phyloP scores from a whole-genome alignment of 2,113 vertebrate genomes.

The Etheostoma spectabile region DNA sequence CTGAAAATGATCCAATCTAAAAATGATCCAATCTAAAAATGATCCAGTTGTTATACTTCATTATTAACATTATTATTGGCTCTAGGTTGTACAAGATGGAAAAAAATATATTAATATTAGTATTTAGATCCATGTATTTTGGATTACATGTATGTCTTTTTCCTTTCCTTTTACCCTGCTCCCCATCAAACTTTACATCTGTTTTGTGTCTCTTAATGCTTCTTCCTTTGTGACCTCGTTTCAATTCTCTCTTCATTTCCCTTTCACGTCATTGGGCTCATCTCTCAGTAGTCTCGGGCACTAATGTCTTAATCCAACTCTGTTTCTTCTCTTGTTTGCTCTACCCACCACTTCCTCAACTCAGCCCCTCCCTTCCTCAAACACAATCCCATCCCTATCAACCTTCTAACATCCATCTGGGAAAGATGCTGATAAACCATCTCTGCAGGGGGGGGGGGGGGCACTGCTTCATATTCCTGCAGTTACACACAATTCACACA shows the following conservation, averaged over 20 bases:
- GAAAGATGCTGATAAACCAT: not conserved
- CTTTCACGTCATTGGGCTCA: not conserved
- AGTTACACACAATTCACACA: not conserved
- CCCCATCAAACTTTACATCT: not conserved
- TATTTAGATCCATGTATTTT: not conserved
- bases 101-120: not conserved
- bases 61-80: not conserved
- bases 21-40: no score
- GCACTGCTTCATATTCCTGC: slow-evolving; percentile 20
- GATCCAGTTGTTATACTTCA: no score
- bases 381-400: not conserved
- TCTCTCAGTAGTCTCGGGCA: not conserved
- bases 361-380: not conserved
- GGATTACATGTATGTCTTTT: not conserved
- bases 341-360: not conserved
- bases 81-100: not conserved
- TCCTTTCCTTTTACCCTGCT: not conserved
- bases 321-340: not conserved
- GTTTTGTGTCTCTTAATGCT: not conserved
- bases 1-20: no score
- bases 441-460: no score
- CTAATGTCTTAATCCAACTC: not conserved
- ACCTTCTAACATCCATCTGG: not conserved
- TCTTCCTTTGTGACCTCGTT: not conserved
- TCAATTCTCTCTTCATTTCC: not conserved